phyloP scores from a whole-genome alignment of 2,113 vertebrate species.

The Antigone vipio region DNA sequence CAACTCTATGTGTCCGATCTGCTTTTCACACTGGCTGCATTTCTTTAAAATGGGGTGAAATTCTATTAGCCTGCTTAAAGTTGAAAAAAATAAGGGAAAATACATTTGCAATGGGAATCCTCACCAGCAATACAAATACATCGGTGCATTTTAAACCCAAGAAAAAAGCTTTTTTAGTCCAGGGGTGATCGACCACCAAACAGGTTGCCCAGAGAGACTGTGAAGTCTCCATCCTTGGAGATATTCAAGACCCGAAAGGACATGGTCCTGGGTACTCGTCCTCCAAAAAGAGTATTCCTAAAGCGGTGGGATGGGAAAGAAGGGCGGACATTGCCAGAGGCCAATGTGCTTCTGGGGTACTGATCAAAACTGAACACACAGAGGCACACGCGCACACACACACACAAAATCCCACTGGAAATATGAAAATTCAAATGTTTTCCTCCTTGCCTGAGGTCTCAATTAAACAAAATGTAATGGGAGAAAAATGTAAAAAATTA shows the following conservation, averaged over 20 bases:
- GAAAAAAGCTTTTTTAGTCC: not conserved
- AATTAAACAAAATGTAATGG: not conserved
- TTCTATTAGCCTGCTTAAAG: not conserved
- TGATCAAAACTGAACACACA: not conserved
- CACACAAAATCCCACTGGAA: not conserved
- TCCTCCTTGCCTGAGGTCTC: not conserved
- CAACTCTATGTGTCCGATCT: not conserved
- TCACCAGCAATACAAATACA: not conserved
- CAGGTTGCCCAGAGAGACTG: not conserved
- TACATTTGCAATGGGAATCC: not conserved
- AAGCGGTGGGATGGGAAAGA: not conserved
- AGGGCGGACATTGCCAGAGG: not conserved
- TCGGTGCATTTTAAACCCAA: fast-evolving
- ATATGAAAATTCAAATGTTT: not conserved
- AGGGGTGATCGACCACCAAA: not conserved
- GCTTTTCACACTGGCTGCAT: not conserved
- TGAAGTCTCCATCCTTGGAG: not conserved
- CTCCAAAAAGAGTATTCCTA: not conserved
- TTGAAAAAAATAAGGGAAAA: not conserved
- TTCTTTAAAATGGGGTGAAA: not conserved
- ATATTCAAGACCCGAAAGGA: not conserved
- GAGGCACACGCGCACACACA: not conserved
- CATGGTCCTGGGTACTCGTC: not conserved
- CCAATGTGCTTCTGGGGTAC: not conserved
- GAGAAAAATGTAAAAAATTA: not conserved